Conservation (phyloP, 1,140 invertebrate species). For the Whitmania pigra region DNA sequence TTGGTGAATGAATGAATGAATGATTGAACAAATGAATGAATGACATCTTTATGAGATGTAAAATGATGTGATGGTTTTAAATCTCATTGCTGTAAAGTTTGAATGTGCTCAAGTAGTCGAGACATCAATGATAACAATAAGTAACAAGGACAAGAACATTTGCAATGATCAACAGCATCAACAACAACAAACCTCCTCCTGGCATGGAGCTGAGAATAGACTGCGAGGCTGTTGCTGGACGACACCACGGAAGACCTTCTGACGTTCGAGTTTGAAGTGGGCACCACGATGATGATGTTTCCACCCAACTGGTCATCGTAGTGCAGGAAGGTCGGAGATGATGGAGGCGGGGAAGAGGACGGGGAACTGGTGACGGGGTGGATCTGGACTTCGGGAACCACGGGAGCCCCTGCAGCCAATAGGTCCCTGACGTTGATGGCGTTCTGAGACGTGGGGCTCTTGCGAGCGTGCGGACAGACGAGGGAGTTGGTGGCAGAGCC, state of each 20-base stretch:
- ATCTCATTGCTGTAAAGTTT: too few relatives aligned
- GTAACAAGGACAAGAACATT: too few relatives aligned
- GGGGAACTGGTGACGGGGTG: constrained; percentile 32
- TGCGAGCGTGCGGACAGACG: constrained; percentile 6
- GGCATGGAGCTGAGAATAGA: constrained; percentile 1
- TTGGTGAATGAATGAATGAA: too few relatives aligned
- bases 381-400: constrained; percentile 34
- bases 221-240: neutral
- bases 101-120: too few relatives aligned
- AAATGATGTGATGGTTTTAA: too few relatives aligned
- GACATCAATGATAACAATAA: too few relatives aligned
- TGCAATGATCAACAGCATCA: neutral
- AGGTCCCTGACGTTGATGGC: constrained; percentile 33
- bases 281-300: neutral
- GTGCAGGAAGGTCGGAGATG: neutral
- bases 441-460: constrained; percentile 29
- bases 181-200: constrained; percentile 7
- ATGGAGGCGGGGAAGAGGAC: constrained; percentile 33
- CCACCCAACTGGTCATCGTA: neutral
- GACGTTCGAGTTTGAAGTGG: neutral
- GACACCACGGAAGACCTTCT: neutral
- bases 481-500: constrained; percentile 49
- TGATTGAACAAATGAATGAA: too few relatives aligned
- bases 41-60: too few relatives aligned
- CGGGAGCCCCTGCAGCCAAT: constrained; percentile 32